A percentile compares a stretch with the other conserved stretches of the same genome.
These are phyloP conservation scores for Cyprinella venusta DNA, from an alignment of 2,797 vertebrate species.

Conservation along the genomic window DNA sequence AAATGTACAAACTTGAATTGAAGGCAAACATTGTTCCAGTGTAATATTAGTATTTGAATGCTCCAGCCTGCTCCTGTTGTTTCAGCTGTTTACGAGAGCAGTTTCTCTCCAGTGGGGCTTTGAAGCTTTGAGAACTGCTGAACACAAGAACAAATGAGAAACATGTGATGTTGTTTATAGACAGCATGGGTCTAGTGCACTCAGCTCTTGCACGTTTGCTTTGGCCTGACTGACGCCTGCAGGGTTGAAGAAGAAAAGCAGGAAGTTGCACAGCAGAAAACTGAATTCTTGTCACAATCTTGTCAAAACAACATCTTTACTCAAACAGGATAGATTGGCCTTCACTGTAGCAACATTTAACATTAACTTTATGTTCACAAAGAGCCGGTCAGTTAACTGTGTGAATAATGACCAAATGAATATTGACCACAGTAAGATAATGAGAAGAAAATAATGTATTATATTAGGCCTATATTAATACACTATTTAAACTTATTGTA, in stretches of 20 bases:
- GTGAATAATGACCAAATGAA: not conserved
- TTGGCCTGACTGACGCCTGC: not conserved
- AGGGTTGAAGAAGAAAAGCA: conserved; percentile 2
- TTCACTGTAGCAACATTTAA: not conserved
- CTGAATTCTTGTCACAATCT: not conserved
- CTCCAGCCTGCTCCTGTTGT: not conserved
- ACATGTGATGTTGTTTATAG: conserved; percentile 1
- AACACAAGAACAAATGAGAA: conserved; percentile 11
- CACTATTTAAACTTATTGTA: no score
- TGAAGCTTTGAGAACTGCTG: not conserved
- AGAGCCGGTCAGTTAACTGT: not conserved
- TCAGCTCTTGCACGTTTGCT: conserved; percentile 10
- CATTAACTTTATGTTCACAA: not conserved
- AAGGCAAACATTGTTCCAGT: not conserved
- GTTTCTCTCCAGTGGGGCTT: not conserved
- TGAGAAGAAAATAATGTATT: not conserved
- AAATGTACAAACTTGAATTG: not conserved
- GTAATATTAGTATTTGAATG: not conserved
- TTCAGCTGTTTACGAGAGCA: not conserved
- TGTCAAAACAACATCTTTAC: not conserved
- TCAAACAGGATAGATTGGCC: not conserved
- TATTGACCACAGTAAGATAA: no score
- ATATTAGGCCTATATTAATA: no score
- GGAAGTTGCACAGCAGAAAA: not conserved
- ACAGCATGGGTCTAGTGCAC: not conserved